phyloP scores from a whole-genome alignment of 2,113 vertebrate genomes.

The Anolis sagrei region DNA sequence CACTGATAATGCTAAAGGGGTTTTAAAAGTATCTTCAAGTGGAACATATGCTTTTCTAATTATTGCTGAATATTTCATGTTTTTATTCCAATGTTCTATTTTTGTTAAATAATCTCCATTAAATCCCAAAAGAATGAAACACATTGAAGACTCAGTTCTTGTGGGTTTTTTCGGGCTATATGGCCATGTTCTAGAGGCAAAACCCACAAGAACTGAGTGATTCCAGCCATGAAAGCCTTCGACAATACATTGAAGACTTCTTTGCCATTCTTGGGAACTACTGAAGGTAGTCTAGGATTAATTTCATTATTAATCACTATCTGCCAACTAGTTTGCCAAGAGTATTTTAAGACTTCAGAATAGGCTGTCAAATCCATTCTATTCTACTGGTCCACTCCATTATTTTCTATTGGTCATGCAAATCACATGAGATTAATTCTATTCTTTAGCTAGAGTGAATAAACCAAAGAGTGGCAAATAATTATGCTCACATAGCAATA shows the following conservation, averaged over 20 bases:
- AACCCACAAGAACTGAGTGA: no score
- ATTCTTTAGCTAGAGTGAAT: slow-evolving; percentile 20
- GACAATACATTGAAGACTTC: not conserved
- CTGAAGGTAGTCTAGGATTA: not conserved
- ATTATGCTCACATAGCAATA: slow-evolving; percentile 1
- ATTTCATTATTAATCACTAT: slow-evolving; percentile 11
- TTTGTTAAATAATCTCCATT: slow-evolving; percentile 5
- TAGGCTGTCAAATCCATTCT: not conserved
- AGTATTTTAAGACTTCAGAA: not conserved
- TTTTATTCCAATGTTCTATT: not conserved
- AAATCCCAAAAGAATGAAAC: not conserved
- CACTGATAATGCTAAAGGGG: no score
- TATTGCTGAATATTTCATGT: not conserved
- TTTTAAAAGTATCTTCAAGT: not conserved
- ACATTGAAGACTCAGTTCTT: not conserved
- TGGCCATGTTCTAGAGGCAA: no score
- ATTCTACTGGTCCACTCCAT: not conserved
- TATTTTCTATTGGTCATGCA: slow-evolving; percentile 12
- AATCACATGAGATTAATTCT: not conserved
- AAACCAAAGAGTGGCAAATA: not conserved
- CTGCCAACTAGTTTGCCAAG: not conserved
- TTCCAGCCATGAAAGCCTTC: no score
- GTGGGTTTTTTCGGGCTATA: no score
- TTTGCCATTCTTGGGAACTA: not conserved
- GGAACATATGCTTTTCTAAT: not conserved